Percentiles rank a stretch among this genome's conserved stretches.
phyloP scores from a whole-genome alignment of 2,888 invertebrate species.

The Sarcophaga rosellei region DNA sequence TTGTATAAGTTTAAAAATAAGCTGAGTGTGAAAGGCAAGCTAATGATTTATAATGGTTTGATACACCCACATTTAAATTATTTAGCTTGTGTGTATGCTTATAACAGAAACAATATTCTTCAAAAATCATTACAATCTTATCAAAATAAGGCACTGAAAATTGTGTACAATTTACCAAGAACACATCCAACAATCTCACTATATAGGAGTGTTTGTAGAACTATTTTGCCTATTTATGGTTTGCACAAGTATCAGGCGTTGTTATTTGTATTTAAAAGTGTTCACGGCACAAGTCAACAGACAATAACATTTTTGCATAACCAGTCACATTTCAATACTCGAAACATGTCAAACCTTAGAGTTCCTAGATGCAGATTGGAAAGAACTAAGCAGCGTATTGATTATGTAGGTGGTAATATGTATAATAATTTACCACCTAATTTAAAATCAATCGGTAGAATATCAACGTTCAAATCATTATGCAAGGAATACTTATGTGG shows the following conservation, averaged over 20 bases:
- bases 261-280: not conserved
- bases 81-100: not conserved
- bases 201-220: not conserved
- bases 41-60: too few relatives aligned
- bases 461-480: not conserved
- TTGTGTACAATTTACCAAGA: not conserved
- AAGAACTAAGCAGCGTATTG: slow-evolving; percentile 3
- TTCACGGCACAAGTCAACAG: not conserved
- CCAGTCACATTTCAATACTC: too few relatives aligned
- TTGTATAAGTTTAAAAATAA: too few relatives aligned
- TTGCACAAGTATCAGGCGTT: not conserved
- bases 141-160: slow-evolving; percentile 4
- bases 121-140: not conserved
- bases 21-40: too few relatives aligned
- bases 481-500: not conserved
- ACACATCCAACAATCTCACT: not conserved
- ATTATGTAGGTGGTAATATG: not conserved
- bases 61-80: too few relatives aligned
- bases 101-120: not conserved
- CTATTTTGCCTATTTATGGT: slow-evolving; percentile 2
- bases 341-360: not conserved
- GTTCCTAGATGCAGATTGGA: not conserved
- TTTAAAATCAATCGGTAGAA: not conserved
- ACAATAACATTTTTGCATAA: too few relatives aligned
- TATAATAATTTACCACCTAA: not conserved